Evolutionary conservation across 2,797 vertebrate species (phyloP).

Genomic region (Stomatorhinus walkeri): DNA sequence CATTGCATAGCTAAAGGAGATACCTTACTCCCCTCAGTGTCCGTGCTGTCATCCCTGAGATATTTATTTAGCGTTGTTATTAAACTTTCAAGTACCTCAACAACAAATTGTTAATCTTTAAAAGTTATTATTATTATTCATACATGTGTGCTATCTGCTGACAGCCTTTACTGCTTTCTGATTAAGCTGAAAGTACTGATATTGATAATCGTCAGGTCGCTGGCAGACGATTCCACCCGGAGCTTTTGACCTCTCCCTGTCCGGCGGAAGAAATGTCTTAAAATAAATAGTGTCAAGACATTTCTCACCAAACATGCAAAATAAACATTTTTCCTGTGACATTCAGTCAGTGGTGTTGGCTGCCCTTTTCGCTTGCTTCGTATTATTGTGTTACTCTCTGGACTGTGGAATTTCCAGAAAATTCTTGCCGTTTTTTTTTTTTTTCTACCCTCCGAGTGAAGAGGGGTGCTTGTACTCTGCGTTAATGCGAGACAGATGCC

Average conservation of each 20-base stretch:
- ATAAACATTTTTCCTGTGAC: not conserved
- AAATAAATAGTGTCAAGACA: conserved; percentile 9
- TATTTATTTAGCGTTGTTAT: not conserved
- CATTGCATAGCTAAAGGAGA: not conserved
- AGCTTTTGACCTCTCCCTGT: not conserved
- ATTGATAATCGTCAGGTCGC: not conserved
- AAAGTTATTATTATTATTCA: not conserved
- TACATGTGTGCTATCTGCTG: not conserved
- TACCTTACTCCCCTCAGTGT: not conserved
- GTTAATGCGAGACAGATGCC: conserved; percentile 61
- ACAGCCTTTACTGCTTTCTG: not conserved
- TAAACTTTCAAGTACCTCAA: not conserved
- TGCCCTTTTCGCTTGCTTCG: conserved; percentile 44
- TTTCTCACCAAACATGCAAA: not conserved
- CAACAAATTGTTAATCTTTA: not conserved
- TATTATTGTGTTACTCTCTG: conserved; percentile 51
- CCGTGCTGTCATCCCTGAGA: not conserved
- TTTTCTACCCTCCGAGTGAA: conserved; percentile 56
- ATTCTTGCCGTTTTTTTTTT: conserved; percentile 22
- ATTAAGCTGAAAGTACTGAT: not conserved
- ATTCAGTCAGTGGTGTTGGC: not conserved
- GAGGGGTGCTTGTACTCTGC: conserved; percentile 54
- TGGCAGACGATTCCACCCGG: not conserved
- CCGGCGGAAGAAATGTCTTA: not conserved
- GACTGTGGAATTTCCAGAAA: conserved; percentile 50